A percentile compares a stretch with the other conserved stretches of the same genome.
phyloP scores from a whole-genome alignment of 2,797 vertebrate genomes.

The Crax fasciolata region DNA sequence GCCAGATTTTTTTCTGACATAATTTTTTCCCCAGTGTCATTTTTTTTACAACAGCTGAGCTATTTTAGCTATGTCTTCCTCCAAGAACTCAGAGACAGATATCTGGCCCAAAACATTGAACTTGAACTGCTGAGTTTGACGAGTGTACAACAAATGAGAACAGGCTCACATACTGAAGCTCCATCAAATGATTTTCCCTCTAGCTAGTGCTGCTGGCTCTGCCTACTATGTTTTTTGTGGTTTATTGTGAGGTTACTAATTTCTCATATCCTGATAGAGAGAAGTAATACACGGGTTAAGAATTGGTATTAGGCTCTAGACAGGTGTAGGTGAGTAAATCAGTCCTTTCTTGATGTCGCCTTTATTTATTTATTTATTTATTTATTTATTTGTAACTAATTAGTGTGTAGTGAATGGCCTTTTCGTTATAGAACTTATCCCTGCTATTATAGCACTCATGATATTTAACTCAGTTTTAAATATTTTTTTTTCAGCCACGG shows the following conservation, averaged over 20 bases:
- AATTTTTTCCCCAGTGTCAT: neutral
- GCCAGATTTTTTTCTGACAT: neutral
- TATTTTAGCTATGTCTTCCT: neutral
- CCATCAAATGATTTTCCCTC: neutral
- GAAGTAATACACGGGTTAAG: neutral
- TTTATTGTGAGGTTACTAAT: neutral
- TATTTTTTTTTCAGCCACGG: neutral
- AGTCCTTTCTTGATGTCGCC: neutral
- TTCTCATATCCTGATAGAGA: neutral
- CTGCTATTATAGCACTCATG: slow-evolving; percentile 30
- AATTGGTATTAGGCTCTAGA: neutral
- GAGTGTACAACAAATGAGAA: neutral
- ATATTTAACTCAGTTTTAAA: slow-evolving; percentile 9
- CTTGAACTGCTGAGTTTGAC: neutral
- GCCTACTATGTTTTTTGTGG: neutral
- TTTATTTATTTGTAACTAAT: slow-evolving; percentile 38
- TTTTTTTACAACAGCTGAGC: neutral
- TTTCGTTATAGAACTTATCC: slow-evolving; percentile 26
- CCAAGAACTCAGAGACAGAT: neutral
- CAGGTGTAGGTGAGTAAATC: neutral
- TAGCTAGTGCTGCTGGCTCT: neutral
- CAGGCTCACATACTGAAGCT: neutral
- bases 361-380: neutral
- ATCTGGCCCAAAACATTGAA: neutral
- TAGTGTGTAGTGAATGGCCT: neutral